A percentile compares a stretch with the other conserved stretches of the same genome.
Conservation (phyloP, 2,113 vertebrate genomes). For the Desmodus rotundus region DNA sequence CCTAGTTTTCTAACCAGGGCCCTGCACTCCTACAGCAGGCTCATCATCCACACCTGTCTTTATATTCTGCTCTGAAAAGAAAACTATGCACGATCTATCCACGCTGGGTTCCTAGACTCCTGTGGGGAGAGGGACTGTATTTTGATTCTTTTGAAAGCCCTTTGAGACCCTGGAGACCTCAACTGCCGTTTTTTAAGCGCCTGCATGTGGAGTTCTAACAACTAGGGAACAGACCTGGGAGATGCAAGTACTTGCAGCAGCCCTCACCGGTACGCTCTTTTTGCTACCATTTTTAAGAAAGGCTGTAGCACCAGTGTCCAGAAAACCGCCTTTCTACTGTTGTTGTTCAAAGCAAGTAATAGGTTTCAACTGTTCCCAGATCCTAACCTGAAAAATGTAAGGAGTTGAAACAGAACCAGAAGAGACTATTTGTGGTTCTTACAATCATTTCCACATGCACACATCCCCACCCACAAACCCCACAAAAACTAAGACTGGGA, state of each 20-base stretch:
- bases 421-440: neutral
- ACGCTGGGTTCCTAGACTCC: neutral
- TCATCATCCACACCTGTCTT: neutral
- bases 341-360: constrained; percentile 1
- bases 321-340: neutral
- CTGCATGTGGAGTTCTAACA: neutral
- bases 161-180: neutral
- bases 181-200: neutral
- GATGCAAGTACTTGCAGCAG: neutral
- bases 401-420: neutral
- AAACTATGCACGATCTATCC: neutral
- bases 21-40: neutral
- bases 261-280: neutral
- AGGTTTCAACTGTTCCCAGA: neutral
- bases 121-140: neutral
- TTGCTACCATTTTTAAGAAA: neutral
- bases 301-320: neutral
- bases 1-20: neutral
- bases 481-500: neutral
- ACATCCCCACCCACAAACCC: neutral
- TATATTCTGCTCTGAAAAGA: neutral
- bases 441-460: neutral
- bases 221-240: neutral
- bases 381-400: neutral
- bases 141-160: constrained; percentile 26